Conservation (phyloP, 2,113 vertebrate genomes). For the Dasypus novemcinctus region DNA sequence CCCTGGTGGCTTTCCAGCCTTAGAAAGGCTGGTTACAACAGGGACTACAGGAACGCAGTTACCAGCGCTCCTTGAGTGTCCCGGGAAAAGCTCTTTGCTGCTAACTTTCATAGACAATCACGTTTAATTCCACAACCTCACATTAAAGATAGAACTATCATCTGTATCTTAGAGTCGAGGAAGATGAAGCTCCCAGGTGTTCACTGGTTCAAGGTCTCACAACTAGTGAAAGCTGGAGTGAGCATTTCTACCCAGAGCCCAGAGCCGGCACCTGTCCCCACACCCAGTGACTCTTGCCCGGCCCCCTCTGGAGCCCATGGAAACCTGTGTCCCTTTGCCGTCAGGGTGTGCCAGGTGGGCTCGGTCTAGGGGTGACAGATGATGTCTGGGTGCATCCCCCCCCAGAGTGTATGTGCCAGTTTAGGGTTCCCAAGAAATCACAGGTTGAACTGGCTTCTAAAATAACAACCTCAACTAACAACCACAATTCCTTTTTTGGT, state of each 20-base stretch:
- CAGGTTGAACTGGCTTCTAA: background rate
- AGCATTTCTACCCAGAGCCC: background rate
- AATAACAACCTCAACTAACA: too few species aligned
- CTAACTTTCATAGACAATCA: background rate
- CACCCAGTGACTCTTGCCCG: rapidly evolving
- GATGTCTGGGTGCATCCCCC: rapidly evolving
- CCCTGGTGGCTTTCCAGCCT: background rate
- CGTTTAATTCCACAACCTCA: background rate
- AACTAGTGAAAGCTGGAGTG: background rate
- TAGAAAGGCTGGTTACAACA: background rate
- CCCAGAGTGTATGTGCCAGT: background rate
- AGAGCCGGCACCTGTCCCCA: too few species aligned
- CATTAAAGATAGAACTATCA: background rate
- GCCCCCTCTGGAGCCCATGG: background rate
- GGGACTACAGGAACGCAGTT: background rate
- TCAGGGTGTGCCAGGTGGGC: background rate
- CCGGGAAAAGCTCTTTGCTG: background rate
- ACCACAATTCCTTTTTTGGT: rapidly evolving
- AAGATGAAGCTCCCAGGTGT: rapidly evolving
- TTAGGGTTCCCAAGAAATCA: too few species aligned
- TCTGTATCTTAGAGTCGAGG: background rate
- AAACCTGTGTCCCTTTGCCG: background rate
- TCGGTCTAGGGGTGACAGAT: rapidly evolving
- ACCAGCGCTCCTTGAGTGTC: background rate
- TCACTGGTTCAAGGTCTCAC: background rate